phyloP scores from a whole-genome alignment of 2,888 invertebrate species.

The Pherbina coryleti region DNA sequence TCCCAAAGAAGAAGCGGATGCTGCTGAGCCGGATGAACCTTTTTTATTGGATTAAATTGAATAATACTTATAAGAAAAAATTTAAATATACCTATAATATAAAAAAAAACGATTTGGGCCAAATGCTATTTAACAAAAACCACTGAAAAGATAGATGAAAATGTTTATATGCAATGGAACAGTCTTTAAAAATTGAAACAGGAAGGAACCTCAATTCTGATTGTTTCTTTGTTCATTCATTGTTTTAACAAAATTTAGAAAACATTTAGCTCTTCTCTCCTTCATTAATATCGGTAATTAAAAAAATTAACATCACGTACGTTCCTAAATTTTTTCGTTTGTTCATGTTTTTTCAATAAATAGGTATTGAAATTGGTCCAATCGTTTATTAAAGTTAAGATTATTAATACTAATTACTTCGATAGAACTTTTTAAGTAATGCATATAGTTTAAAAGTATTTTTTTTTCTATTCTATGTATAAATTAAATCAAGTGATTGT shows the following conservation, averaged over 20 bases:
- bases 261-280: too few species aligned
- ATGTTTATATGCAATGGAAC: neutral
- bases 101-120: neutral
- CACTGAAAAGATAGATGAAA: neutral
- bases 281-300: too few species aligned
- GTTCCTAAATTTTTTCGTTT: too few species aligned
- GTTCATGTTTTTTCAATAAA: too few species aligned
- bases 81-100: too few species aligned
- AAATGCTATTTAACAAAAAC: neutral
- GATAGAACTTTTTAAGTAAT: neutral
- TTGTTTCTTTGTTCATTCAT: too few species aligned
- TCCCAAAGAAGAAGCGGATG: constrained; percentile 41
- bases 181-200: too few species aligned
- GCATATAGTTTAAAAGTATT: constrained; percentile 8
- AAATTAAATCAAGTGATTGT: constrained; percentile 1
- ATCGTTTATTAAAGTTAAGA: too few species aligned
- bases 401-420: neutral
- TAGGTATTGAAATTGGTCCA: too few species aligned
- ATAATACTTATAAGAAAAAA: neutral
- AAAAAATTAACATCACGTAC: too few species aligned
- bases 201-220: too few species aligned
- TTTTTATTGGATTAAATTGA: constrained; percentile 47
- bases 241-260: too few species aligned
- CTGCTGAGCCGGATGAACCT: constrained; percentile 48
- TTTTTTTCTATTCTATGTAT: neutral